Evolutionary conservation across 2,888 invertebrate genomes (phyloP).

Genomic region (Trichopoda pennipes): DNA sequence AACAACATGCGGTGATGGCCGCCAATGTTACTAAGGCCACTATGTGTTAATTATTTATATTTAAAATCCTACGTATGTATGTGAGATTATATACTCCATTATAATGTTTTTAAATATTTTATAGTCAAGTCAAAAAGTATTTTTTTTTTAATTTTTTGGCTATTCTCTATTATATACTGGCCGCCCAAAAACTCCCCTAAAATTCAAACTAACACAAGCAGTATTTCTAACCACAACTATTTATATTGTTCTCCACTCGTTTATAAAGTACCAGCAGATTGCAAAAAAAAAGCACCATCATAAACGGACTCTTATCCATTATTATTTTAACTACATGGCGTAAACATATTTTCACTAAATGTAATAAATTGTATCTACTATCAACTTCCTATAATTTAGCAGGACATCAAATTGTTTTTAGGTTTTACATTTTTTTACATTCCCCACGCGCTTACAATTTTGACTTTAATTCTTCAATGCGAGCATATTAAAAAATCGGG

Average conservation of each 20-base stretch:
- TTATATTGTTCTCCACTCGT: constrained; percentile 45
- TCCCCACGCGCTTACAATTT: background rate
- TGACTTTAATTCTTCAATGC: constrained; percentile 21
- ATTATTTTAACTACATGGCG: constrained; percentile 34
- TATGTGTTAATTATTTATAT: constrained; percentile 29
- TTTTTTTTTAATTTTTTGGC: background rate
- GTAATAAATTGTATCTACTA: constrained; percentile 19
- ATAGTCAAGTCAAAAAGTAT: constrained; percentile 50
- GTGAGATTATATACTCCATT: constrained; percentile 11
- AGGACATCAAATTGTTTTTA: constrained; percentile 21
- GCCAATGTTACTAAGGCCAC: constrained; percentile 29
- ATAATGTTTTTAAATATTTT: constrained; percentile 64
- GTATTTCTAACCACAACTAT: constrained; percentile 62
- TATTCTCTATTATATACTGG: constrained; percentile 9
- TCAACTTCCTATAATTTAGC: background rate
- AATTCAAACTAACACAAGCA: constrained; percentile 41
- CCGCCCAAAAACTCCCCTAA: constrained; percentile 15
- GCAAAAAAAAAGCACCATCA: background rate
- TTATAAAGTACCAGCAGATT: background rate
- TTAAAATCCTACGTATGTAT: background rate
- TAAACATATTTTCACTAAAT: constrained; percentile 24
- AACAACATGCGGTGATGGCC: constrained; percentile 69
- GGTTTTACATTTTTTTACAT: constrained; percentile 1
- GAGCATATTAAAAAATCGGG: background rate
- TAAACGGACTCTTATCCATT: constrained; percentile 22